Base-by-base conservation (phyloP, 1,140 invertebrate genomes). In the Oedothorax gibbosus region DNA sequence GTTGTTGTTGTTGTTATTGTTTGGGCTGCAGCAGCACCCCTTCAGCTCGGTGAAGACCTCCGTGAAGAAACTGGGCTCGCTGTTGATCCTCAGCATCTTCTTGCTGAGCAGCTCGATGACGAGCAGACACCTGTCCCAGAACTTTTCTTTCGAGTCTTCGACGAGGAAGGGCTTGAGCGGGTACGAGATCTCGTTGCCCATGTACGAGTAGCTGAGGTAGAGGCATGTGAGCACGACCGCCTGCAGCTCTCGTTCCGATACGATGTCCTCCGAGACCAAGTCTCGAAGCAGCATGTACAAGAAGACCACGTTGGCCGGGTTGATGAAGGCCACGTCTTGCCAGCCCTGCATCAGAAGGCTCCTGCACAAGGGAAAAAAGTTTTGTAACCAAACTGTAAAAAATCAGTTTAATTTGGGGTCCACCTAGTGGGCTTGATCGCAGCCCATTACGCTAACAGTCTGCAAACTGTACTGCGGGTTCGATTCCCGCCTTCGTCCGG, bases 321-420 rank as follows among this genome's bases (percentile, higher is more conserved):
- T 99, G 89, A 99, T 98, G 91, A 99, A 99, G 11, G 97, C 97
- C 82, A 99, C 95, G 89, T 99, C 98, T 95, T 98, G 97, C 98
- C 98, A 99, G 85, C 98, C 98, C 91, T 99, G 98, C 85, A 99
- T 91, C 68, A 99, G 93, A 66, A 99, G 92, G 89, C 95, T 96
- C 85, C 98, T 35, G 35, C 35, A 35, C 35, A 35, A 35, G 35
- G 35, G 35, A 35, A 35, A 35, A 35, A 5, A 35, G 35, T 35
- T 35, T 35, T 2, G 35, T 35, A 35, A 35, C n/a, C n/a, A n/a
- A n/a, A n/a, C n/a, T n/a, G n/a, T n/a, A n/a, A n/a, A n/a, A n/a
- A n/a, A n/a, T n/a, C n/a, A n/a, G n/a, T n/a, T n/a, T n/a, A n/a
- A n/a, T n/a, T n/a, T n/a, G n/a, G n/a, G n/a, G n/a, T n/a, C n/a